These are phyloP conservation scores for Aurelia aurita DNA, from an alignment of 30 jellyfish, hydroid and myxozoan genomes.

Conservation along the genomic window DNA sequence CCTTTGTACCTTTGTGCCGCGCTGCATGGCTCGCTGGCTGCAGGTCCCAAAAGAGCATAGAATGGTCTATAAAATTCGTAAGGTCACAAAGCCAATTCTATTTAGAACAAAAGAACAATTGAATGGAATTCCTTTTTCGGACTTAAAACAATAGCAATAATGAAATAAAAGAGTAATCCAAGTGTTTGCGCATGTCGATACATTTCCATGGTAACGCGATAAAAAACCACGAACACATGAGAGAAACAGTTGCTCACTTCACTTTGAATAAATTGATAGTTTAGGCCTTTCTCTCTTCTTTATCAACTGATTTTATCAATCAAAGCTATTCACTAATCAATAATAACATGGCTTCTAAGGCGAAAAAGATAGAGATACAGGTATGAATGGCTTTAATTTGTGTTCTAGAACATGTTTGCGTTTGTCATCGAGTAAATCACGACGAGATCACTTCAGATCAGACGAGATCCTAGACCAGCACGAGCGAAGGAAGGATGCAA, in stretches of 20 bases:
- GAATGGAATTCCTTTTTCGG: neutral
- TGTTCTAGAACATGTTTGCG: neutral
- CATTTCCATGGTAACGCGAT: conserved; percentile 63
- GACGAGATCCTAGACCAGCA: no score
- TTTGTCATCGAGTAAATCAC: no score
- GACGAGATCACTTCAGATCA: no score
- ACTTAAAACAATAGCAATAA: neutral
- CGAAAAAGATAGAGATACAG: conserved; percentile 60
- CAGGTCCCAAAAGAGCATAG: neutral
- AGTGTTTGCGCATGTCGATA: conserved; percentile 69
- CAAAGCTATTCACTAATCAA: neutral
- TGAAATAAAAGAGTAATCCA: neutral
- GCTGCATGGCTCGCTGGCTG: neutral
- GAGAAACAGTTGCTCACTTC: conserved; percentile 2
- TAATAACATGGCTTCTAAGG: conserved; percentile 41
- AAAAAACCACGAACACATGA: neutral
- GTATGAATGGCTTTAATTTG: neutral
- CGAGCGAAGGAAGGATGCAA: no score
- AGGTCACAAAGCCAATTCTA: neutral
- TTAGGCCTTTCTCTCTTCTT: no score
- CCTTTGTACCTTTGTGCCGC: neutral
- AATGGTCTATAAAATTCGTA: neutral
- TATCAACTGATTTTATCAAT: neutral
- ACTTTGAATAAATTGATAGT: neutral
- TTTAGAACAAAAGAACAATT: neutral